Conservation (phyloP, 2,888 invertebrate genomes). For the Esperia sulphurella region DNA sequence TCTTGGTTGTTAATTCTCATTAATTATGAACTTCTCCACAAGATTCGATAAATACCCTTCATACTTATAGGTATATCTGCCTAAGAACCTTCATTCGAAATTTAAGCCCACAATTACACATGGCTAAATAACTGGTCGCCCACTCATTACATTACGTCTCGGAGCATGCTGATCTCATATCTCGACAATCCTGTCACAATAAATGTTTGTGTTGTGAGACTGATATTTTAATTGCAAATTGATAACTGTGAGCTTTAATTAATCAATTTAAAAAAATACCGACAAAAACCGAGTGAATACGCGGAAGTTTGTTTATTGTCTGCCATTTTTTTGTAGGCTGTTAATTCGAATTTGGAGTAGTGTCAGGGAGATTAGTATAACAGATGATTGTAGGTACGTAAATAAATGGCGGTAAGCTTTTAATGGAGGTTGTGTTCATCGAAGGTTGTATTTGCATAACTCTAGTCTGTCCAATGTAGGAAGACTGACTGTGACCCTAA, state of each 20-base stretch:
- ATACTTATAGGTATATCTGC: not conserved
- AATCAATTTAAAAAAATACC: constrained; percentile 25
- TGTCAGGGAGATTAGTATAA: not conserved
- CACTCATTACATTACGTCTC: constrained; percentile 17
- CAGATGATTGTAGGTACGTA: not conserved
- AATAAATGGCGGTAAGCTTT: not conserved
- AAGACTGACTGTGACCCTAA: constrained; percentile 21
- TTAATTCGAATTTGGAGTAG: not conserved
- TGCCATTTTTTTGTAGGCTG: constrained; percentile 9
- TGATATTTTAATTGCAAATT: constrained; percentile 61
- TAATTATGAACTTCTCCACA: too few relatives aligned
- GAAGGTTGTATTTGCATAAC: constrained; percentile 3
- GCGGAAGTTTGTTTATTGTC: constrained; percentile 33
- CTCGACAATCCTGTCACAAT: constrained; percentile 51
- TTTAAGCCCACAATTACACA: constrained; percentile 25
- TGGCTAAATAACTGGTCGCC: constrained; percentile 35
- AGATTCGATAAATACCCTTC: too few relatives aligned
- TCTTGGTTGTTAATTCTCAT: too few relatives aligned
- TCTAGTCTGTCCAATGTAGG: constrained; percentile 8
- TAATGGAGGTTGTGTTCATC: not conserved
- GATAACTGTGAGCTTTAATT: constrained; percentile 37
- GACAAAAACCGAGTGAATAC: constrained; percentile 20
- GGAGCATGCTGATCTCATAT: constrained; percentile 51
- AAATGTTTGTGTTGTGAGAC: constrained; percentile 40
- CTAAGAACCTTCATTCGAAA: constrained; percentile 13